A percentile compares a stretch with the other conserved stretches of the same genome.
These are phyloP conservation scores for Philereme transversata DNA, from an alignment of 2,888 invertebrate species.

Conservation along the genomic window DNA sequence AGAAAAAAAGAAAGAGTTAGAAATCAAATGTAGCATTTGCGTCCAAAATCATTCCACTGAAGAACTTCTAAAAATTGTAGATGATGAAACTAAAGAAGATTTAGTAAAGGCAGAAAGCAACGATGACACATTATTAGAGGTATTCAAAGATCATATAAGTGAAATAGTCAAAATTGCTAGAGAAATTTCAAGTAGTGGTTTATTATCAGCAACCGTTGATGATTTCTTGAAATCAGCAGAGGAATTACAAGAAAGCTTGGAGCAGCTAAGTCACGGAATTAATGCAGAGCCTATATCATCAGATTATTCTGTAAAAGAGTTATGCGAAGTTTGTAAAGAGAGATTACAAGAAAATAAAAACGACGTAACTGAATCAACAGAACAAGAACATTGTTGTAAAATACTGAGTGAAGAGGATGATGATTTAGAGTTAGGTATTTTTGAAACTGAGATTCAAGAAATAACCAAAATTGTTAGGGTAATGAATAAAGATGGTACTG, in stretches of 20 bases:
- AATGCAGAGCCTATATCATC: conserved; percentile 1
- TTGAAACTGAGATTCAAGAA: conserved; percentile 50
- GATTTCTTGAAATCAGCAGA: conserved; percentile 46
- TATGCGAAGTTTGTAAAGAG: conserved; percentile 12
- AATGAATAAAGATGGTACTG: conserved; percentile 51
- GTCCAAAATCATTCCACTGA: not conserved
- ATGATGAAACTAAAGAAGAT: conserved; percentile 16
- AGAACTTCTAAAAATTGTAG: not conserved
- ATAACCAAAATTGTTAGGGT: conserved; percentile 48
- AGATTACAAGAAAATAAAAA: conserved; percentile 21
- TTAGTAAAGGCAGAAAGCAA: conserved; percentile 19
- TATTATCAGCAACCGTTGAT: conserved; percentile 35
- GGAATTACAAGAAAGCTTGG: conserved; percentile 40
- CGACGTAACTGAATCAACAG: conserved; percentile 24
- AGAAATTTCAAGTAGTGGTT: conserved; percentile 39
- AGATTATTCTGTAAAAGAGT: conserved; percentile 2
- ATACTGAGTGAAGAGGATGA: conserved; percentile 11
- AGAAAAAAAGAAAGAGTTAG: conserved; percentile 4
- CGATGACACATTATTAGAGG: conserved; percentile 28
- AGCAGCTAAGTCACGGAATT: conserved; percentile 5
- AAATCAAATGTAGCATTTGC: conserved; percentile 35
- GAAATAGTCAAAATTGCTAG: conserved; percentile 45
- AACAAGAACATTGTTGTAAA: conserved; percentile 3
- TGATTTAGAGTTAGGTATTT: conserved; percentile 45
- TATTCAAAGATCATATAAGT: conserved; percentile 40